Evolutionary conservation across 2,888 invertebrate species (phyloP), one percentile per base, ranked within the genome.

Genomic region (Temnothorax rugatulus): DNA sequence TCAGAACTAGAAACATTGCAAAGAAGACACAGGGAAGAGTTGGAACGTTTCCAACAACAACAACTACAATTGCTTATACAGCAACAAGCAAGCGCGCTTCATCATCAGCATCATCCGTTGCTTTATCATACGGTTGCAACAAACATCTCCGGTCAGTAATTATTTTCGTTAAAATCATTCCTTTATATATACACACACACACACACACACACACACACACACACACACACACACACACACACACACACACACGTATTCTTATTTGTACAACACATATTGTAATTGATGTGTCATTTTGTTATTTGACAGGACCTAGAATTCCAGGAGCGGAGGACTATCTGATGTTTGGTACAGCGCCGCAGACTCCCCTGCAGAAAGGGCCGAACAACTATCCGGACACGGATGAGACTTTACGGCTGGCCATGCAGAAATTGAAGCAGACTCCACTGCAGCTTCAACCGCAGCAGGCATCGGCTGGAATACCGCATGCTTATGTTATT

Each of bases 1-100:
- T 92, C 93, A 91, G 96, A 95, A 90, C 91, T 95, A 71, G 95
- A 95, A 88, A 95, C 95, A 66, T 88, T 96, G 86, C 95, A 95
- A 84, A 92, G 93, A 83, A 93, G 95, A 69, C 96, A 96, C 84
- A 93, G 95, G 64, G 94, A 94, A 75, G 95, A 95, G 84, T 87
- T 95, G 61, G 95, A 95, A 88, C 93, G 93, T 41, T 95, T 95
- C 74, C 95, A 95, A 59, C 95, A 94, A 64, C 94, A 95, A 68
- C 95, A 95, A 73, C 84, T 94, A 47, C 94, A 95, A 71, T 86
- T 94, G 66, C 86, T 94, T 25, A 94, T 94, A 75, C 94, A 94
- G 61, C 94, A 95, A 66, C 94, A 94, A 90, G 93, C 94, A 59
- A 94, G 93, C 82, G 94, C 93, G 13, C 89, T 94, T 68, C 94